These are phyloP conservation scores for Actinia equina DNA, from an alignment of 64 coral and sea anemone species.

Conservation along the genomic window DNA sequence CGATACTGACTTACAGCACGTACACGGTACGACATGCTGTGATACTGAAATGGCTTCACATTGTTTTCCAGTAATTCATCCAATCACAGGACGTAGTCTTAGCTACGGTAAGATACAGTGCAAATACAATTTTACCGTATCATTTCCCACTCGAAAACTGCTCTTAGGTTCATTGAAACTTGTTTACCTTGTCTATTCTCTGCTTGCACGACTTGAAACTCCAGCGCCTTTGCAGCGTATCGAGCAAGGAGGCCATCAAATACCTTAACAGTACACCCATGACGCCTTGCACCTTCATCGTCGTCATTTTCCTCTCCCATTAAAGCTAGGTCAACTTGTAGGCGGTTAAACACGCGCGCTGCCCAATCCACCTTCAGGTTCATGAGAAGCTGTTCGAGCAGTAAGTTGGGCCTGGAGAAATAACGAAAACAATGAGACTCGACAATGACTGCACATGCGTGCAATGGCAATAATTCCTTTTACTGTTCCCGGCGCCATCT, in stretches of 20 bases:
- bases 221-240: slow-evolving; percentile 81
- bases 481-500: too few relatives aligned
- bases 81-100: too few relatives aligned
- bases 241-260: slow-evolving; percentile 75
- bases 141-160: too few relatives aligned
- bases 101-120: too few relatives aligned
- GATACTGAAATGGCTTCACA: too few relatives aligned
- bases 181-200: slow-evolving; percentile 9
- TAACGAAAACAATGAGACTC: too few relatives aligned
- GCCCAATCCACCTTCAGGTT: slow-evolving; percentile 99
- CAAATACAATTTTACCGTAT: too few relatives aligned
- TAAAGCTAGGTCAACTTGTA: slow-evolving; percentile 53
- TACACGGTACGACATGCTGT: too few relatives aligned
- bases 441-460: too few relatives aligned
- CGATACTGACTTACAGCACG: too few relatives aligned
- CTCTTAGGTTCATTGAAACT: neutral
- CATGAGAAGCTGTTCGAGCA: slow-evolving; percentile 96
- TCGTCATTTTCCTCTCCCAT: slow-evolving; percentile 48
- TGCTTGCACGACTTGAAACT: slow-evolving; percentile 84
- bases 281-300: slow-evolving; percentile 27
- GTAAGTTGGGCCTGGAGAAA: slow-evolving; percentile 37
- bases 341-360: slow-evolving; percentile 64
- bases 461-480: too few relatives aligned
- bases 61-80: too few relatives aligned
- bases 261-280: slow-evolving; percentile 72